phyloP scores from a whole-genome alignment of 1,140 invertebrate genomes.

The Branchinecta lindahli region DNA sequence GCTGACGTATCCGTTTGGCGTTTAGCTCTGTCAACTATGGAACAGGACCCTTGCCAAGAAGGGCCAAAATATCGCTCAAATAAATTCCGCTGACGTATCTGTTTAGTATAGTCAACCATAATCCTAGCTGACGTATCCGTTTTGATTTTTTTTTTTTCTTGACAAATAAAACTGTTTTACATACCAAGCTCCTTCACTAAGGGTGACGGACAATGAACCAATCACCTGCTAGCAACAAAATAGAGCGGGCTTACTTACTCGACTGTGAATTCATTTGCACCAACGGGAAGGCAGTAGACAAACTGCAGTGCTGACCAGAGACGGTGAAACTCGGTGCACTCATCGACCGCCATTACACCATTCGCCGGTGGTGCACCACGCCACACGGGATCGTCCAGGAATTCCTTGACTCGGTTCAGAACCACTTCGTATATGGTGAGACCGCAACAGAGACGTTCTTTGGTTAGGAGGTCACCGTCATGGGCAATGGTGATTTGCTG shows the following conservation, averaged over 20 bases:
- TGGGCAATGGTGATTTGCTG: conserved; percentile 78
- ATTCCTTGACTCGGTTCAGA: conserved; percentile 64
- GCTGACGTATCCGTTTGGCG: too few relatives aligned
- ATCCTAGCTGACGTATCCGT: too few relatives aligned
- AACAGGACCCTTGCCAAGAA: too few relatives aligned
- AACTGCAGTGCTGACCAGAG: conserved; percentile 97
- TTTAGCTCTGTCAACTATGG: too few relatives aligned
- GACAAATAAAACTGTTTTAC: too few relatives aligned
- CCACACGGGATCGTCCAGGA: conserved; percentile 78
- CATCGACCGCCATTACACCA: conserved; percentile 89
- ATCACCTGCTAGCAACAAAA: too few relatives aligned
- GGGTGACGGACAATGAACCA: too few relatives aligned
- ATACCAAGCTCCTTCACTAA: too few relatives aligned
- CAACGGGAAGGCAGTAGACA: conserved; percentile 91
- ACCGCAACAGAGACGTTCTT: conserved; percentile 95
- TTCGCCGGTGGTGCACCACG: conserved; percentile 71
- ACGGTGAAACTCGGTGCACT: conserved; percentile 93
- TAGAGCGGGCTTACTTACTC: conserved; percentile 46
- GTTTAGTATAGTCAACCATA: too few relatives aligned
- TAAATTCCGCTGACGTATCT: too few relatives aligned
- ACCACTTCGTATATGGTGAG: conserved; percentile 95
- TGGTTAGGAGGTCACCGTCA: conserved; percentile 88
- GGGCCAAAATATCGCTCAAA: too few relatives aligned
- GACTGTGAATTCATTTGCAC: conserved; percentile 91
- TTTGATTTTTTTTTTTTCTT: too few relatives aligned